Percentiles rank a stretch among this genome's conserved stretches.
Conservation (phyloP, 2,113 vertebrate species). For the Lutjanus erythropterus region DNA sequence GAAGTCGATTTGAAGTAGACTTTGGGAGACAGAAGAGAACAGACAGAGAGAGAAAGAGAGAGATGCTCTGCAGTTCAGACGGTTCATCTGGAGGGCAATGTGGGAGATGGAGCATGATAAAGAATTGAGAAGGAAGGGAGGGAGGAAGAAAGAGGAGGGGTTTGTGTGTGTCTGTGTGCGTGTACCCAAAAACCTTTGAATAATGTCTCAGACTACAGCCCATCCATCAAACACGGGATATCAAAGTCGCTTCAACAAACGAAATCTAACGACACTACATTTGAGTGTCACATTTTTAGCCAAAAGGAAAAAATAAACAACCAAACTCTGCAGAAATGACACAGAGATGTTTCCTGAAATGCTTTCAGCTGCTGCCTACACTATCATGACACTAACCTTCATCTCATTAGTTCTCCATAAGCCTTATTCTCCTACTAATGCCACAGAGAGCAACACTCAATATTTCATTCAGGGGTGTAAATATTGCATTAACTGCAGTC, state of each 20-base stretch:
- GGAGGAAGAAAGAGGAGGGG: constrained; percentile 6
- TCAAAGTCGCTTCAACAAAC: constrained; percentile 46
- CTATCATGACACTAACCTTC: constrained; percentile 34
- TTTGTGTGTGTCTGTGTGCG: neutral
- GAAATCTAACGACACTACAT: neutral
- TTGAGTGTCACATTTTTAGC: constrained; percentile 22
- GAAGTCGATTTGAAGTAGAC: constrained; percentile 12
- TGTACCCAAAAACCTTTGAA: constrained; percentile 39
- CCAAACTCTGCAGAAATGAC: neutral
- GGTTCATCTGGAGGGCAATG: constrained; percentile 65
- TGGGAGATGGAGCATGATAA: constrained; percentile 54
- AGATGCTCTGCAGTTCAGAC: constrained; percentile 56
- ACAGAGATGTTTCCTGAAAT: neutral
- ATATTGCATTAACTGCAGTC: constrained; percentile 80
- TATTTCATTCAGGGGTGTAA: constrained; percentile 81
- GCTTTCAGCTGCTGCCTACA: neutral
- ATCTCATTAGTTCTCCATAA: constrained; percentile 62
- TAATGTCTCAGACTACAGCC: constrained; percentile 28
- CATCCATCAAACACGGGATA: constrained; percentile 14
- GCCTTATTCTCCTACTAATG: constrained; percentile 66
- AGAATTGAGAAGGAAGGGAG: constrained; percentile 41
- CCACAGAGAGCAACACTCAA: constrained; percentile 75
- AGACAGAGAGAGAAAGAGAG: constrained; percentile 5
- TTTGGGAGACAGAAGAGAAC: constrained; percentile 26
- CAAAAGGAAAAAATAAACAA: constrained; percentile 13